These are phyloP conservation scores for Steinernema feltiae DNA, from an alignment of 1,140 invertebrate species.

Conservation along the genomic window DNA sequence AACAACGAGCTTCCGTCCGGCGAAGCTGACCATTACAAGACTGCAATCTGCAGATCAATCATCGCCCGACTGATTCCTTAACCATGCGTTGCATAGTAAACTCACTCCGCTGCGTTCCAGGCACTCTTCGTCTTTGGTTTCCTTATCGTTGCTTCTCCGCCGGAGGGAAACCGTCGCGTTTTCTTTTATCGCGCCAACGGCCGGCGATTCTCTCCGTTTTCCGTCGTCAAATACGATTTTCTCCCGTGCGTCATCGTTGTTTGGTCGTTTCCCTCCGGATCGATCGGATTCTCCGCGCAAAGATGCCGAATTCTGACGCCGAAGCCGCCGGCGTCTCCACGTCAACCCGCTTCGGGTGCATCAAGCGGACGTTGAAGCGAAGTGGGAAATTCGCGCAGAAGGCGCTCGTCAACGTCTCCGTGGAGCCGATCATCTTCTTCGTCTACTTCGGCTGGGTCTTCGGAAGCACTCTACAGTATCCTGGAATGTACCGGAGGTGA, in stretches of 20 bases:
- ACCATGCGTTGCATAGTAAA: constrained; percentile 2
- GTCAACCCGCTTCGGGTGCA: neutral
- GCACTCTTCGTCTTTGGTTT: constrained; percentile 5
- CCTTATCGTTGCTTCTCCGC: neutral
- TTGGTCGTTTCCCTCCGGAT: neutral
- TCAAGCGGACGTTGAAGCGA: neutral
- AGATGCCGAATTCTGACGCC: neutral
- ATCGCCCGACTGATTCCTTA: neutral
- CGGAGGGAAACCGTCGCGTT: no score
- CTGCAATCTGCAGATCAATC: no score
- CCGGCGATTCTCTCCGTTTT: neutral
- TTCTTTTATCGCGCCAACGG: neutral
- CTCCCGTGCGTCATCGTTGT: neutral
- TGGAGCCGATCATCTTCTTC: constrained; percentile 39
- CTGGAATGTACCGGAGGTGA: constrained; percentile 34
- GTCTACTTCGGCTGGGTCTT: constrained; percentile 45
- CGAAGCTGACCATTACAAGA: no score
- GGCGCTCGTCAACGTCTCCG: neutral
- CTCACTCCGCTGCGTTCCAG: neutral
- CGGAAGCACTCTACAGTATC: constrained; percentile 41
- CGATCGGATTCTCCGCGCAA: no score
- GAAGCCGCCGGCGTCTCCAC: no score
- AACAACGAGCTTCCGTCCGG: no score
- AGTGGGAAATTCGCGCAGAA: neutral
- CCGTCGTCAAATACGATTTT: neutral